Evolutionary conservation across 1,140 invertebrate species (phyloP), one percentile per base, ranked within the genome.

Genomic region (Hypsibius dujardini): DNA sequence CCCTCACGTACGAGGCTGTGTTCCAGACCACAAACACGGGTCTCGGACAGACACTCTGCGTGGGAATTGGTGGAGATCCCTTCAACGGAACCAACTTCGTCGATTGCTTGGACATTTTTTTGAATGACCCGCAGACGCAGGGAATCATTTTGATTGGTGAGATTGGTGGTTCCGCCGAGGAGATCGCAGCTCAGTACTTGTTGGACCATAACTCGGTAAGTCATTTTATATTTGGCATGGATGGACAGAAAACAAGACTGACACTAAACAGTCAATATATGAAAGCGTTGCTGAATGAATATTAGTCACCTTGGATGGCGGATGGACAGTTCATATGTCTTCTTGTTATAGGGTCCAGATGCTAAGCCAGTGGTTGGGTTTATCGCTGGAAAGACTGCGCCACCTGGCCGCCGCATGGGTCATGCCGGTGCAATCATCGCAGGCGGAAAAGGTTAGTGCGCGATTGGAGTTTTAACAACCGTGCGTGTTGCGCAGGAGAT

Each of bases 61-160:
- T 99, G 70, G 96, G 96, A 73, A 99, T 99, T 81, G 96, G 96
- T 75, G 96, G 96, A 73, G 96, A 99, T 87, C 96, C 96, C 7
- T 99, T 99, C 83, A 98, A 98, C 79, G 96, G 96, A 69, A 99
- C 96, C 47, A 93, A 99, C 78, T 99, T 99, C 79, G 96, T 99
- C 77, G 96, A 99, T 79, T 98, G 95, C 78, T 81, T 99, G 59
- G 93, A 98, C 79, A 89, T 97, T 46, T 98, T 99, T 80, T 81
- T 99, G 1, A 85, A 88, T 71, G 95, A 98, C 81, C 86, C 90
- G 45, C 84, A 90, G 47, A 97, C 93, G 40, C 87, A 91, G 78
- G 83, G 95, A 69, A 98, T 99, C 74, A 93, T 98, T 76, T 84
- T 99, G 76, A 98, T 99, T 81, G 96, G 96, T 77, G 96, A 99